A percentile compares a stretch with the other conserved stretches of the same genome.
Evolutionary conservation across 2,113 vertebrate genomes (phyloP).

Genomic region (Oriolus oriolus): DNA sequence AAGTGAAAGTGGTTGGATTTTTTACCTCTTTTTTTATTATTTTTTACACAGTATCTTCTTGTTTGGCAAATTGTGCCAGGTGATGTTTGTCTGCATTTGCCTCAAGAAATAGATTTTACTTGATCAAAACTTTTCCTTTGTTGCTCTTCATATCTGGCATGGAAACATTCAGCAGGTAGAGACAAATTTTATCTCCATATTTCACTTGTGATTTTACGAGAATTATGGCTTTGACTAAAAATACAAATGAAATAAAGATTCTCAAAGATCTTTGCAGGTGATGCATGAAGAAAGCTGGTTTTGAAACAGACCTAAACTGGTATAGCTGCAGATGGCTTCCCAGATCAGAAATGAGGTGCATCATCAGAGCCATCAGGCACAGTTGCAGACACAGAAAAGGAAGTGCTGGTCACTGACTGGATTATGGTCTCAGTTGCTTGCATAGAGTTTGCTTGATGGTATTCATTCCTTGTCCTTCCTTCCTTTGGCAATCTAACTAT

Average conservation of each 20-base stretch:
- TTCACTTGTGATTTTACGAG: background rate
- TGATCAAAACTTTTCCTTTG: background rate
- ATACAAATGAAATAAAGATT: background rate
- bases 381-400: background rate
- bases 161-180: background rate
- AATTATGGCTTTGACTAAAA: background rate
- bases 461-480: background rate
- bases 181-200: background rate
- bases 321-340: background rate
- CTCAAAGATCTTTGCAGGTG: background rate
- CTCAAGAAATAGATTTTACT: background rate
- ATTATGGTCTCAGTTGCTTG: background rate
- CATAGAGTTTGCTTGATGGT: background rate
- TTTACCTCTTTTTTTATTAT: background rate
- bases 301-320: background rate
- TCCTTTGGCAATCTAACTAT: background rate
- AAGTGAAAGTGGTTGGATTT: background rate
- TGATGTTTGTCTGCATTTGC: background rate
- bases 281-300: background rate
- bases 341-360: background rate
- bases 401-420: background rate
- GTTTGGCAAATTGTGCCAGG: background rate
- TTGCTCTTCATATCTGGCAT: background rate
- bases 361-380: background rate
- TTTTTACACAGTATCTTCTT: background rate